Percentiles rank a stretch among this genome's conserved stretches.
Conservation (phyloP, 2,113 vertebrate genomes). For the Scomber colias region DNA sequence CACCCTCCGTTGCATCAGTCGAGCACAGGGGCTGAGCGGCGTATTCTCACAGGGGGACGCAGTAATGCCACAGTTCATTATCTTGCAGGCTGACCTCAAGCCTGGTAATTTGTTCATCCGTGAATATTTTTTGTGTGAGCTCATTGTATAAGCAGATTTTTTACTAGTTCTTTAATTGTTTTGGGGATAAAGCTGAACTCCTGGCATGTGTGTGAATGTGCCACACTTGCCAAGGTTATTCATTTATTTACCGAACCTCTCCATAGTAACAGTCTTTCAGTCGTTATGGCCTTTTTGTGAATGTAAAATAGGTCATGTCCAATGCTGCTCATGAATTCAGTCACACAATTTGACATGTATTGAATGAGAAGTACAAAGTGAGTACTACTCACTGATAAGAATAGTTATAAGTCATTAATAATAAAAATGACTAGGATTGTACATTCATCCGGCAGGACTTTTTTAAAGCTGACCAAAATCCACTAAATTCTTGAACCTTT, state of each 20-base stretch:
- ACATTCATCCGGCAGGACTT: no score
- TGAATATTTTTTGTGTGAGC: conserved; percentile 35
- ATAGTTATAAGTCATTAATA: no score
- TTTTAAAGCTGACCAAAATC: no score
- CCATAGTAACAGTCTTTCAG: conserved; percentile 23
- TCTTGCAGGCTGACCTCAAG: conserved; percentile 40
- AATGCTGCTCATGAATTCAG: neutral
- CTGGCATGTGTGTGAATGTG: neutral
- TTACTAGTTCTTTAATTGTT: conserved; percentile 36
- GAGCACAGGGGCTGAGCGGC: conserved; percentile 26
- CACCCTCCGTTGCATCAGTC: conserved; percentile 18
- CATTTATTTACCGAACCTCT: conserved; percentile 33
- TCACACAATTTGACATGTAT: neutral
- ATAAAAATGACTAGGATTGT: no score
- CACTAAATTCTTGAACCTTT: no score
- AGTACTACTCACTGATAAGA: no score
- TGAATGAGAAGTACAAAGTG: neutral
- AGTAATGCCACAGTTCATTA: conserved; percentile 58
- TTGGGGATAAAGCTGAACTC: conserved; percentile 9
- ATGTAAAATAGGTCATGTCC: neutral
- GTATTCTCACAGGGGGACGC: conserved; percentile 34
- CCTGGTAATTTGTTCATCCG: conserved; percentile 37
- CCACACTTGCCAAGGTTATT: conserved; percentile 28
- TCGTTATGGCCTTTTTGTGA: neutral
- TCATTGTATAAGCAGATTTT: conserved; percentile 39